Evolutionary conservation across 2,113 vertebrate genomes (phyloP).

Genomic region (Phodopus roborovskii): DNA sequence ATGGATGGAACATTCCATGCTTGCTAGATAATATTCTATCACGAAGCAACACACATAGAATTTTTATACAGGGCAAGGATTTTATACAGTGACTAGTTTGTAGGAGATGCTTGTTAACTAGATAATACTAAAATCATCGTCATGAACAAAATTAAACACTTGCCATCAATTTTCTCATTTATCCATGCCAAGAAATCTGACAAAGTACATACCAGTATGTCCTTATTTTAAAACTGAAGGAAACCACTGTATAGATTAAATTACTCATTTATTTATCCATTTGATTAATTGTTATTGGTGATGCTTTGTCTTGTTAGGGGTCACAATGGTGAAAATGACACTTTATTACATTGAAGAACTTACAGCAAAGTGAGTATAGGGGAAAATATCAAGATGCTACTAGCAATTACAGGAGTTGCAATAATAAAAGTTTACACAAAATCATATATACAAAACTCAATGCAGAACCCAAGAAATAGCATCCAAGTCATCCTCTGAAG

Average conservation of each 20-base stretch:
- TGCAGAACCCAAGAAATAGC: background rate
- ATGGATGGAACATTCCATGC: background rate
- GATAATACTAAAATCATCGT: background rate
- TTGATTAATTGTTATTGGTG: background rate
- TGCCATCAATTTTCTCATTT: background rate
- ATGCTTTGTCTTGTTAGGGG: background rate
- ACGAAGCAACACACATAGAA: background rate
- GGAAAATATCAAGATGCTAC: background rate
- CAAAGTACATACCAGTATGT: background rate
- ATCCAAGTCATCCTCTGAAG: background rate
- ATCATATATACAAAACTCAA: background rate
- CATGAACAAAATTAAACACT: background rate
- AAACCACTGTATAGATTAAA: background rate
- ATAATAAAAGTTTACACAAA: background rate
- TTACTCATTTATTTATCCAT: background rate
- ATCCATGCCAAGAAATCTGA: background rate
- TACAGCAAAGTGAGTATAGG: fast-evolving
- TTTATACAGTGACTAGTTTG: background rate
- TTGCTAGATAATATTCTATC: background rate
- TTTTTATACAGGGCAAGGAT: background rate
- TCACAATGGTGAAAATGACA: background rate
- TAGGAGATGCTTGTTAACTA: background rate
- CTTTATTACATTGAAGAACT: background rate
- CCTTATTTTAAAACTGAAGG: slow-evolving; percentile 23
- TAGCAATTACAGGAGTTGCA: background rate